Evolutionary conservation across 2,113 vertebrate genomes (phyloP).

Genomic region (Carassius auratus): DNA sequence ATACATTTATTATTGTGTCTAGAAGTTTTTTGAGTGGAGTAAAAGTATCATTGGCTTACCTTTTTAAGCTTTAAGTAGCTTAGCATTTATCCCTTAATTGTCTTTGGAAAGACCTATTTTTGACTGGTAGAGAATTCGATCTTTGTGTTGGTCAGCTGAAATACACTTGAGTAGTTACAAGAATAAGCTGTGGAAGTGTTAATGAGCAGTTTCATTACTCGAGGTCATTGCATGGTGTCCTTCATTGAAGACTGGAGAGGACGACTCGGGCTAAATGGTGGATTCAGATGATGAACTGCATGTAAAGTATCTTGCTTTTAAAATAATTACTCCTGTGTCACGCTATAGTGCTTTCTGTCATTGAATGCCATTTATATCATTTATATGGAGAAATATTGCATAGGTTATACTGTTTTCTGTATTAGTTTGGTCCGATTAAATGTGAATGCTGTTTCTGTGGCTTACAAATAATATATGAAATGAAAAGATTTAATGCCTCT

Average conservation of each 20-base stretch:
- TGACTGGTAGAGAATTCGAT: conserved; percentile 30
- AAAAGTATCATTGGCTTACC: conserved; percentile 43
- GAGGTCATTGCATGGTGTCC: background rate
- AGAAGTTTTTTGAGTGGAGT: background rate
- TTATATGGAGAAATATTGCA: background rate
- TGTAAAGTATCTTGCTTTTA: conserved; percentile 58
- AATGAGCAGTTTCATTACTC: conserved; percentile 18
- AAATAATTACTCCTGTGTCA: conserved; percentile 51
- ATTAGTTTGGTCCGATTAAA: background rate
- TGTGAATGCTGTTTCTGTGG: background rate
- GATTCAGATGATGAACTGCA: conserved; percentile 6
- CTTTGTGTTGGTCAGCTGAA: conserved; percentile 15
- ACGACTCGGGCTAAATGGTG: conserved; percentile 16
- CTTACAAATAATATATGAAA: background rate
- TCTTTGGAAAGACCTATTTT: conserved; percentile 53
- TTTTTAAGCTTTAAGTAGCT: conserved; percentile 50
- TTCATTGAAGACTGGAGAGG: background rate
- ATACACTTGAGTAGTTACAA: background rate
- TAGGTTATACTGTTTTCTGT: background rate
- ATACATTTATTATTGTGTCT: background rate
- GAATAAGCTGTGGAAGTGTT: conserved; percentile 6
- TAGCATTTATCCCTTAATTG: conserved; percentile 57
- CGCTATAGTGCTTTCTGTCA: background rate
- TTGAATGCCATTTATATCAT: background rate
- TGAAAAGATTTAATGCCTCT: background rate